Evolutionary conservation across 2,113 vertebrate genomes (phyloP), one percentile per base, ranked within the genome.

Genomic region (Mungos mungo): DNA sequence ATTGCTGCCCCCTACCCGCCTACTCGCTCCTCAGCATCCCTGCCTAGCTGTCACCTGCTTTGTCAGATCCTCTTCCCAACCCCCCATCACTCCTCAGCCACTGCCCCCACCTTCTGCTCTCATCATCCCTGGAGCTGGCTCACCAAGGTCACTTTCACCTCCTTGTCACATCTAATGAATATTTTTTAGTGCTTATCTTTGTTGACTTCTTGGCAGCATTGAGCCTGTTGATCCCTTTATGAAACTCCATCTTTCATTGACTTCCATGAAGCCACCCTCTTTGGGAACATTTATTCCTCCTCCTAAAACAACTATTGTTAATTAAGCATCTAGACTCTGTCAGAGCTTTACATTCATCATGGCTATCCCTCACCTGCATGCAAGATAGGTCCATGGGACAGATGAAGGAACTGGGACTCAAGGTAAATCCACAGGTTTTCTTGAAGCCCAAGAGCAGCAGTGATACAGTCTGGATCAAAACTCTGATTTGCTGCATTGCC

Each of bases 141-240:
- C 45, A 54, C 74, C 90, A 82, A 96, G 88, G 92, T 96, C 95
- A 96, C 84, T 52, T 83, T 93, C 89, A 97, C 66, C 86, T 84
- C 90, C 29, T n/a, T 90, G 74, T 81, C 81, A 45, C 54, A 85
- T 15, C 84, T 72, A 85, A 0, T 85, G 71, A 68, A 87, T 87
- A 79, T 52, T 60, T 74, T 63, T 80, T 23, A 74, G 90, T 74
- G 45, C 50, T 91, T 50, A 88, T 81, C 45, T 96, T 65, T 84
- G 88, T 90, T 47, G 83, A 92, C 52, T 84, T 7, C 54, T 92
- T 60, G 90, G 65, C 45, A 93, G 79, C 76, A 33, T 0, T 38
- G 25, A 57, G 11, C 41, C 69, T n/a, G 29, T 84, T 52, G 45
- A 88, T 84, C 35, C 29, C 33, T 74, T 71, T 94, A 72, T 87